Evolutionary conservation across 2,113 vertebrate genomes (phyloP).

Genomic region (Colistium nudipinnis): DNA sequence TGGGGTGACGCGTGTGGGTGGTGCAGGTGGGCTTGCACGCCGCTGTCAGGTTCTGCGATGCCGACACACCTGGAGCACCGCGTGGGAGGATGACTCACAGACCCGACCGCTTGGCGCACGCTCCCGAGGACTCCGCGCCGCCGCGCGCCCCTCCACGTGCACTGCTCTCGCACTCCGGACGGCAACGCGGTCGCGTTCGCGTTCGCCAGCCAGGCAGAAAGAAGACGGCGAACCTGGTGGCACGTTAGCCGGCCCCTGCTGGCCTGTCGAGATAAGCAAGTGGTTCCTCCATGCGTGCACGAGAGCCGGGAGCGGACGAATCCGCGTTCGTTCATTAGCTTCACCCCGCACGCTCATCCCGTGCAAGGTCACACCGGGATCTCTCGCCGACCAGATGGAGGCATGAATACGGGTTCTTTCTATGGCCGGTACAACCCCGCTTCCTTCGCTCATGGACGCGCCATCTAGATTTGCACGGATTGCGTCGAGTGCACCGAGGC

Average conservation of each 20-base stretch:
- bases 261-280: constrained; percentile 40
- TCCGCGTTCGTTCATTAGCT: not conserved
- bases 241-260: constrained; percentile 32
- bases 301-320: not conserved
- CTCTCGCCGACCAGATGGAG: not conserved
- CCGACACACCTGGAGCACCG: constrained; percentile 40
- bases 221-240: constrained; percentile 48
- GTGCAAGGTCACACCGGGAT: constrained; percentile 46
- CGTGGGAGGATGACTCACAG: constrained; percentile 68
- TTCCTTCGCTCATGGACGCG: constrained; percentile 35
- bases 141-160: constrained; percentile 55
- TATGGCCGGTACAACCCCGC: constrained; percentile 45
- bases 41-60: constrained; percentile 12
- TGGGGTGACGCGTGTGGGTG: not conserved
- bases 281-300: not conserved
- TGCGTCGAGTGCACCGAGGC: constrained; percentile 37
- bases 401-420: constrained; percentile 31
- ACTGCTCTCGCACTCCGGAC: constrained; percentile 44
- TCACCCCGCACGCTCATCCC: constrained; percentile 7
- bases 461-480: constrained; percentile 12
- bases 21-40: not conserved
- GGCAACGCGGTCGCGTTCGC: constrained; percentile 59
- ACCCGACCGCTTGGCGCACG: constrained; percentile 52
- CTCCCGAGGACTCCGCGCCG: constrained; percentile 30
- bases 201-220: constrained; percentile 63